Evolutionary conservation across 2,888 invertebrate species (phyloP).

Genomic region (Acanthosoma haemorrhoidale): DNA sequence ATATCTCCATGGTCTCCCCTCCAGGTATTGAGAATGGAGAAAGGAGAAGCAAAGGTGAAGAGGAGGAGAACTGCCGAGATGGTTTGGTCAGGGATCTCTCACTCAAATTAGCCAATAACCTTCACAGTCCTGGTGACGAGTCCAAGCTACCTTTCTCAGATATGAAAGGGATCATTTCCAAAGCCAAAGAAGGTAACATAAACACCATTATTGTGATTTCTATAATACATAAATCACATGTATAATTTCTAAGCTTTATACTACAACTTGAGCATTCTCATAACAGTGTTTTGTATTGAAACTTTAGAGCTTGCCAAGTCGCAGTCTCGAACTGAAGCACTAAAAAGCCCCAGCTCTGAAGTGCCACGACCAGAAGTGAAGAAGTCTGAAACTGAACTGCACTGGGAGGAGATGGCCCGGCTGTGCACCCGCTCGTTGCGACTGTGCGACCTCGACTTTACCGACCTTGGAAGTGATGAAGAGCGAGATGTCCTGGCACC

Average conservation of each 20-base stretch:
- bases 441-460: conserved; percentile 93
- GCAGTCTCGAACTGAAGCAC: conserved; percentile 52
- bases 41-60: conserved; percentile 16
- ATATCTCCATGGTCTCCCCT: not conserved
- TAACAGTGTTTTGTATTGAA: not conserved
- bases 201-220: not conserved
- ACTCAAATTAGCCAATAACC: conserved; percentile 66
- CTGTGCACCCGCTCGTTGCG: conserved; percentile 69
- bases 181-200: conserved; percentile 72
- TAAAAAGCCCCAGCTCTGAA: conserved; percentile 66
- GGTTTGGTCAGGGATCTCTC: conserved; percentile 78
- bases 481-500: conserved; percentile 74
- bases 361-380: conserved; percentile 58
- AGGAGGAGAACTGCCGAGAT: conserved; percentile 52
- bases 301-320: conserved; percentile 45
- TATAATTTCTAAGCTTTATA: no score
- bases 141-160: conserved; percentile 59
- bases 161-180: conserved; percentile 84
- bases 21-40: conserved; percentile 24
- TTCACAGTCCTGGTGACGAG: conserved; percentile 51
- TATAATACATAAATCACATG: no score
- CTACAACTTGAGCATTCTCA: no score
- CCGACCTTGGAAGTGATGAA: conserved; percentile 82
- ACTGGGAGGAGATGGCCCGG: conserved; percentile 88
- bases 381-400: conserved; percentile 87